Evolutionary conservation across 2,888 invertebrate species (phyloP).

Genomic region (Galeruca laticollis): DNA sequence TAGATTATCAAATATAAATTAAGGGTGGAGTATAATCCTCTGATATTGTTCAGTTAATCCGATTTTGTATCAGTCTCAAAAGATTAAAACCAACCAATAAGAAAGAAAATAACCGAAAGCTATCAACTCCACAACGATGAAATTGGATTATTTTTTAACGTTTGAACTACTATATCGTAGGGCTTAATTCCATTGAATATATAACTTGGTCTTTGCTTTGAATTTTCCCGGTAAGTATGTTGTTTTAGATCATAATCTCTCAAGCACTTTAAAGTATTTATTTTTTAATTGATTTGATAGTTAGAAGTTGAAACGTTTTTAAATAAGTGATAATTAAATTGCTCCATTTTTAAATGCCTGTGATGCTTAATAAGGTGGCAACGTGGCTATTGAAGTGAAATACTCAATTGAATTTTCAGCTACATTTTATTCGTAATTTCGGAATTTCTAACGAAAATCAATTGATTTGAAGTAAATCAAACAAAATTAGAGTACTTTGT

Average conservation of each 20-base stretch:
- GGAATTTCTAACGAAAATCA: too few relatives aligned
- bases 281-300: too few relatives aligned
- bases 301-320: too few relatives aligned
- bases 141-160: constrained; percentile 23
- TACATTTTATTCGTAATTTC: too few relatives aligned
- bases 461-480: too few relatives aligned
- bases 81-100: constrained; percentile 37
- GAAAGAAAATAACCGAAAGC: constrained; percentile 17
- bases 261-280: too few relatives aligned
- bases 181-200: not conserved
- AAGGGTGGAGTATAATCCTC: constrained; percentile 32
- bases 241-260: not conserved
- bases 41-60: constrained; percentile 43
- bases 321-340: too few relatives aligned
- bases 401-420: too few relatives aligned
- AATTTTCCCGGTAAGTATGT: not conserved
- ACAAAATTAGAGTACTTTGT: too few relatives aligned
- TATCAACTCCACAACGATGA: constrained; percentile 1
- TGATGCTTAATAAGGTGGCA: too few relatives aligned
- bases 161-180: not conserved
- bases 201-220: not conserved
- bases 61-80: constrained; percentile 43
- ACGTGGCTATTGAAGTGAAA: too few relatives aligned
- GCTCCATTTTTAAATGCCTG: too few relatives aligned
- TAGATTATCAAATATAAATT: constrained; percentile 31